A percentile compares a stretch with the other conserved stretches of the same genome.
phyloP scores from a whole-genome alignment of 2,113 vertebrate genomes.

The Stigmatopora nigra region DNA sequence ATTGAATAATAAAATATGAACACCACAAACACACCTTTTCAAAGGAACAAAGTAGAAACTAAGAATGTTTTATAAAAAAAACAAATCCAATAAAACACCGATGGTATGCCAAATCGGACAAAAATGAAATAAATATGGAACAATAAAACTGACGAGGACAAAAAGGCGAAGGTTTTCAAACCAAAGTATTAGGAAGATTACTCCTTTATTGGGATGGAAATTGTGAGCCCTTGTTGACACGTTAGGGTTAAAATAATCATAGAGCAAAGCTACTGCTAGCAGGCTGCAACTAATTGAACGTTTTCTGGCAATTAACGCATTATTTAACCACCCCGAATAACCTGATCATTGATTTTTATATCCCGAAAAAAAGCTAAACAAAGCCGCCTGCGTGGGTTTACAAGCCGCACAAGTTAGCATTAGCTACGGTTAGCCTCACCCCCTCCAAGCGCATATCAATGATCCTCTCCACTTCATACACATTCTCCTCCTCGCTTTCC shows the following conservation, averaged over 20 bases:
- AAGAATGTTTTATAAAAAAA: too few relatives aligned
- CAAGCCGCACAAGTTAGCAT: background rate
- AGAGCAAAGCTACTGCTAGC: background rate
- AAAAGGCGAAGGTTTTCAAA: too few relatives aligned
- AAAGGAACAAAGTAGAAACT: too few relatives aligned
- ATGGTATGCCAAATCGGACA: too few relatives aligned
- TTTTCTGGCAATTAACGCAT: background rate
- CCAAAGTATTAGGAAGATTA: too few relatives aligned
- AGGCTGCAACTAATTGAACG: background rate
- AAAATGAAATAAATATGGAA: too few relatives aligned
- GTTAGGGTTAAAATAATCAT: background rate
- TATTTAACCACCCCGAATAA: background rate
- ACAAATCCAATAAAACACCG: too few relatives aligned
- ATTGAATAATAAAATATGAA: too few relatives aligned
- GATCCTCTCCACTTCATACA: slow-evolving; percentile 94
- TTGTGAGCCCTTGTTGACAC: background rate
- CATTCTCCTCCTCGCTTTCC: slow-evolving; percentile 79
- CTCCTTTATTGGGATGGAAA: too few relatives aligned
- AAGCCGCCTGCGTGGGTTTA: background rate
- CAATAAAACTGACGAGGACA: too few relatives aligned
- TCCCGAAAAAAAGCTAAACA: background rate
- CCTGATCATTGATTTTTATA: background rate
- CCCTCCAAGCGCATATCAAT: slow-evolving; percentile 84
- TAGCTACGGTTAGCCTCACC: slow-evolving; percentile 60
- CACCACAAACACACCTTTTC: too few relatives aligned